Evolutionary conservation across 2,888 invertebrate species (phyloP), one percentile per base, ranked within the genome.

Genomic region (Scelioninae gen. 1): DNA sequence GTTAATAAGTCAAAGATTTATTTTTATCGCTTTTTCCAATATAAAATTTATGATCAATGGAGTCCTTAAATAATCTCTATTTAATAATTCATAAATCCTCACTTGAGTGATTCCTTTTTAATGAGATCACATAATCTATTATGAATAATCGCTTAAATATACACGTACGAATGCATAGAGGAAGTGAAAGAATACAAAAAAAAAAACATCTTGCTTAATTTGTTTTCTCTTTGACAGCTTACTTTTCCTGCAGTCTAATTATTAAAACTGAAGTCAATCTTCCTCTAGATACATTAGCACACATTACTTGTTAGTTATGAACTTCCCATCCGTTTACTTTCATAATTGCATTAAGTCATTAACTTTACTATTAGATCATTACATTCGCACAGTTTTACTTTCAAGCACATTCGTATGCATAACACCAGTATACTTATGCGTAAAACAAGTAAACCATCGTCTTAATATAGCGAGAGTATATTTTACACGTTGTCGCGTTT

Each of bases 381-480:
- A 78, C 65, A 65, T 71, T 78, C 63, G 49, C 71, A 51, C 60
- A 60, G 15, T 43, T 75, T 65, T 62, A 66, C 47, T 80, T 58
- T 65, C 74, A 68, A 80, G 74, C 80, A 34, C 45, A 56, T 29
- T 56, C 49, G 47, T 65, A 55, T 13, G 75, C 58, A 47, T 32
- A 66, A 76, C 58, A 66, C 49, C 58, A 43, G 43, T 40, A 7
- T 11, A 60, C 40, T 74, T 51, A 45, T 43, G 68, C 60, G 38
- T 16, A 23, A 79, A 72, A 60, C 55, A 75, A 68, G 47, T 55
- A 38, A 69, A 75, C 29, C 51, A 53, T 56, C 23, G 11, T 75
- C 7, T 75, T 80, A 63, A 75, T 75, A 69, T n/a, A 63, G 63
- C 63, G 32, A 68, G 63, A 80, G 43, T 80, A 75, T 66, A 68